These are phyloP conservation scores for Heteromormyrus szaboi DNA, from an alignment of 2,797 vertebrate species.

Conservation along the genomic window DNA sequence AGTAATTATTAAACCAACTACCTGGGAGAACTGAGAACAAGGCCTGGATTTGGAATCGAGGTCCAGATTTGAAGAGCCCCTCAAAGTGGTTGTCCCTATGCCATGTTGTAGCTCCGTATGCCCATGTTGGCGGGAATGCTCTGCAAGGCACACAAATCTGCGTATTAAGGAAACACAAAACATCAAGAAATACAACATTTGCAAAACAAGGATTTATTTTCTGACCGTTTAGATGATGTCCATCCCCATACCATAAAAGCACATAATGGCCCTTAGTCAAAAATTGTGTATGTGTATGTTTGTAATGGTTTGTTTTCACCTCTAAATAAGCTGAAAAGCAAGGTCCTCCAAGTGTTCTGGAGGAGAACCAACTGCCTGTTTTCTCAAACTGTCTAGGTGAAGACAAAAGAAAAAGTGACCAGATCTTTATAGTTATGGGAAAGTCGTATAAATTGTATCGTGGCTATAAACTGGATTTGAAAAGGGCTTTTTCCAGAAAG, in stretches of 20 bases:
- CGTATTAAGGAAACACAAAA: neutral
- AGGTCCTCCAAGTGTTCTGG: neutral
- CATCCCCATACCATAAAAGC: neutral
- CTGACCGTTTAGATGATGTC: neutral
- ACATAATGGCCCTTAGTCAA: neutral
- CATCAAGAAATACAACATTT: neutral
- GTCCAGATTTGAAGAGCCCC: neutral
- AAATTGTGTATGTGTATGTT: neutral
- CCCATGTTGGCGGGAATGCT: neutral
- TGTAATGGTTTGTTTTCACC: neutral
- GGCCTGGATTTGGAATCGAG: neutral
- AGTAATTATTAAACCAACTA: neutral
- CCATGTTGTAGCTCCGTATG: neutral
- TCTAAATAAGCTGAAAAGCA: neutral
- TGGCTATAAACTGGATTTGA: neutral
- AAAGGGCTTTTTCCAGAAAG: neutral
- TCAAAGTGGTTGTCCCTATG: neutral
- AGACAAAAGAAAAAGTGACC: neutral
- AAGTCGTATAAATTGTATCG: neutral
- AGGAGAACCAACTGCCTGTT: neutral
- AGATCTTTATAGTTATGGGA: neutral
- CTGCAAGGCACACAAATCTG: neutral
- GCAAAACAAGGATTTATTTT: neutral
- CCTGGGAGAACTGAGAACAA: neutral
- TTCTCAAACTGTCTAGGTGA: neutral